Percentiles rank a stretch among this genome's conserved stretches.
Evolutionary conservation across 2,113 vertebrate species (phyloP).

Genomic region (Galeopterus variegatus): DNA sequence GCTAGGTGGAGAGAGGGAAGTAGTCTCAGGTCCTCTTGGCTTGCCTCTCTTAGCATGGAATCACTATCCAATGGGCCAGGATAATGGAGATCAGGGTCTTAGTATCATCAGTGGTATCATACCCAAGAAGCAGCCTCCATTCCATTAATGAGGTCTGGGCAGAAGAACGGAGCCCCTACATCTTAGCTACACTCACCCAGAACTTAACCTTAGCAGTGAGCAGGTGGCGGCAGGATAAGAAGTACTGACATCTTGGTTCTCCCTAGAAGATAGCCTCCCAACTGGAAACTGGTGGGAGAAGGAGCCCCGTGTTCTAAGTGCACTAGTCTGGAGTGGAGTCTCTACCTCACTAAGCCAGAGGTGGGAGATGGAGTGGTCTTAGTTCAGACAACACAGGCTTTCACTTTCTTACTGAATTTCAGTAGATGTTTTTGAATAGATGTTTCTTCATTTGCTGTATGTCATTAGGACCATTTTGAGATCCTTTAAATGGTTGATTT

Average conservation of each 20-base stretch:
- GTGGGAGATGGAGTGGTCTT: not conserved
- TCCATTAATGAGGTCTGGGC: too few relatives aligned
- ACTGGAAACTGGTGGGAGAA: not conserved
- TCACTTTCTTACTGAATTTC: not conserved
- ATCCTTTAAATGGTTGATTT: not conserved
- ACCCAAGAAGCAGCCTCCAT: not conserved
- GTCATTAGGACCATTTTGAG: not conserved
- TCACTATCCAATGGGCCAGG: not conserved
- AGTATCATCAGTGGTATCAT: not conserved
- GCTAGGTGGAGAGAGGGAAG: not conserved
- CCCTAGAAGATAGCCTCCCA: too few relatives aligned
- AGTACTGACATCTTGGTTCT: not conserved
- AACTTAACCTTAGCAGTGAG: not conserved
- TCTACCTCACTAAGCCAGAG: rapidly evolving
- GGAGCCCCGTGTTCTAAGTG: not conserved
- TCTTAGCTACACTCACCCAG: too few relatives aligned
- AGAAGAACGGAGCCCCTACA: not conserved
- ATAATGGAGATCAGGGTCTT: not conserved
- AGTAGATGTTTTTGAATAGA: not conserved
- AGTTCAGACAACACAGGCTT: not conserved
- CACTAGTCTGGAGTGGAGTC: not conserved
- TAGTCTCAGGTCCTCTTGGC: not conserved
- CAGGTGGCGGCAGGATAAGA: not conserved
- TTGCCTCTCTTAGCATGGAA: not conserved
- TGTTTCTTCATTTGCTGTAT: not conserved